These are phyloP conservation scores for Drosophila oshimai DNA, from an alignment of 1,140 invertebrate species.

Conservation along the genomic window DNA sequence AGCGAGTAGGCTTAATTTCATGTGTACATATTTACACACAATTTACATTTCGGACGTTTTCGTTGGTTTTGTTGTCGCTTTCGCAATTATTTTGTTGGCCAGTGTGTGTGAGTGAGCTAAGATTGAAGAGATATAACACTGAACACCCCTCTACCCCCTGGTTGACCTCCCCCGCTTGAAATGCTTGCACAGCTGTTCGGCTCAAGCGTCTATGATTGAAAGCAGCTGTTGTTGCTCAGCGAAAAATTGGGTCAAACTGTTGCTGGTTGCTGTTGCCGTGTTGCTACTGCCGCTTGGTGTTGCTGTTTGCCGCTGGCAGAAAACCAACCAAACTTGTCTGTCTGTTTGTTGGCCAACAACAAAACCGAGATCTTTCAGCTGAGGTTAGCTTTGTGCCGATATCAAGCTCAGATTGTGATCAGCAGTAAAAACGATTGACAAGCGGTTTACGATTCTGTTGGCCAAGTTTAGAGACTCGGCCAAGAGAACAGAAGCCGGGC, in stretches of 20 bases:
- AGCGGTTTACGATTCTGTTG: conserved; percentile 29
- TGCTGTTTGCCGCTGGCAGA: conserved; percentile 18
- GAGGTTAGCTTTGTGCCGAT: conserved; percentile 5
- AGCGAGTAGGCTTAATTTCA: conserved; percentile 59
- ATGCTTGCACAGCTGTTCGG: conserved; percentile 65
- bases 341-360: conserved; percentile 65
- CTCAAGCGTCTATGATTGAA: conserved; percentile 36
- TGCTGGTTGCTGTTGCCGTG: conserved; percentile 28
- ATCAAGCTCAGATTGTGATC: conserved; percentile 26
- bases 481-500: conserved; percentile 18
- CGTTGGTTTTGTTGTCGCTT: conserved; percentile 25
- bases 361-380: not conserved
- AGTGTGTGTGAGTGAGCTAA: conserved; percentile 1
- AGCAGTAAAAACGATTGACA: conserved; percentile 40
- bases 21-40: conserved; percentile 52
- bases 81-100: conserved; percentile 37
- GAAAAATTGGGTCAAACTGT: conserved; percentile 71
- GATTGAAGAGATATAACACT: not conserved
- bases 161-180: conserved; percentile 32
- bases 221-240: conserved; percentile 43
- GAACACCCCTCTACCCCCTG: not conserved
- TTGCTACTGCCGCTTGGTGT: not conserved
- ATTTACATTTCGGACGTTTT: conserved; percentile 49
- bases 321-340: conserved; percentile 72
- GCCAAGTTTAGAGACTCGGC: conserved; percentile 18